Evolutionary conservation across 2,888 invertebrate species (phyloP), one percentile per base, ranked within the genome.

Genomic region (Drosophila kambysellisi): DNA sequence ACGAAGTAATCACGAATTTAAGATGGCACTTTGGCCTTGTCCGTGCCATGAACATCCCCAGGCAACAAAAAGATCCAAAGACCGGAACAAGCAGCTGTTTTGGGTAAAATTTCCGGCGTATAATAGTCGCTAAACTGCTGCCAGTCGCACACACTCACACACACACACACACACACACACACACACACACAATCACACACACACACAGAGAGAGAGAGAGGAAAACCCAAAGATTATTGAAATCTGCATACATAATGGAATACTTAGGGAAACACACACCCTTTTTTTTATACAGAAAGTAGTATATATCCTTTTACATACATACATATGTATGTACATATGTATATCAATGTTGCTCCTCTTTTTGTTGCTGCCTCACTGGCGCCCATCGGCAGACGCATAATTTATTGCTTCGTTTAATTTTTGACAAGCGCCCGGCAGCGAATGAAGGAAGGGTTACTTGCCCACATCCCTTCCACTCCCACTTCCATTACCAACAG

Each of bases 391-490:
- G 87, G 74, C 83, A 74, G 80, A 56, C 63, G 76, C 75, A 78
- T 87, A 81, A 87, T 87, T 87, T 87, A 85, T 84, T 74, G 81
- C 81, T 82, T 84, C 84, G 84, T 81, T 85, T 84, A 87, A 85
- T 84, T 87, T 84, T 87, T 80, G 78, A 70, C 65, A 73, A 60
- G 63, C 56, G 20, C 61, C 68, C 29, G 59, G 51, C 61, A 41
- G n/a, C 43, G 56, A 46, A 7, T 62, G 63, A 77, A 77, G 74
- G 77, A 77, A 77, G 74, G 77, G 73, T 77, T 69, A 41, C 51
- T 15, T 70, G 50, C 37, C 54, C 46, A 33, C 39, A 11, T 50
- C 43, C 43, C 39, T 17, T 50, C 43, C 43, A 35, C 4, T 33
- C 2, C 17, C 50, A 30, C 9, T 41, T 1, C n/a, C 41, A 41